Evolutionary conservation across 2,113 vertebrate genomes (phyloP), one percentile per base, ranked within the genome.

Genomic region (Notothenia coriiceps): DNA sequence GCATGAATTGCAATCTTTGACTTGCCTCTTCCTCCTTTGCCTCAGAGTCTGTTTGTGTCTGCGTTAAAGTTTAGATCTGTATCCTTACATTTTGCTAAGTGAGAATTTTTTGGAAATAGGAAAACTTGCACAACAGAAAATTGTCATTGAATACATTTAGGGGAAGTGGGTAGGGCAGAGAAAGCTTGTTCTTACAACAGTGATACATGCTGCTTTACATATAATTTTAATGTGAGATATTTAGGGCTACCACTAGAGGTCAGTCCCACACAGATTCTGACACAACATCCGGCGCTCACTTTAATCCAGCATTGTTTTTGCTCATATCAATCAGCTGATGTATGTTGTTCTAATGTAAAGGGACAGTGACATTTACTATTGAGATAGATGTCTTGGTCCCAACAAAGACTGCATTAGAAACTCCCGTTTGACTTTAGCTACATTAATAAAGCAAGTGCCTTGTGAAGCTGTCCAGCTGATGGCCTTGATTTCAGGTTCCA

Each of bases 171-270:
- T 17, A 17, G 5, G 6, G n/a, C 51, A 46, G 33, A 56, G 57
- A 67, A 54, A 17, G 64, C 50, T 35, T 2, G 3, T 61, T n/a
- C 13, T 22, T n/a, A 63, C 43, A 14, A 11, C 4, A 12, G 2
- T 44, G 2, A 35, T 14, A 25, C 17, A 5, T 12, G 50, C 50
- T 25, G 51, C 64, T 46, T 52, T 14, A 10, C 12, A 2, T 8
- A 4, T 25, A 20, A n/a, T 18, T 69, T 54, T 3, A 15, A 29
- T 67, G 4, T 14, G 4, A 11, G 2, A 0, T 61, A 18, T 62
- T 44, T 6, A 5, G 0, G 14, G 18, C 22, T 1, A 54, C 93
- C 94, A 94, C 87, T 86, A 94, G 94, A 81, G 83, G 88, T 85
- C 93, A 92, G 78, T 83, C 83, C 79, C 64, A 54, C 51, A 85